Conservation (phyloP, 1,140 invertebrate genomes). For the Drosophila watanabei region DNA sequence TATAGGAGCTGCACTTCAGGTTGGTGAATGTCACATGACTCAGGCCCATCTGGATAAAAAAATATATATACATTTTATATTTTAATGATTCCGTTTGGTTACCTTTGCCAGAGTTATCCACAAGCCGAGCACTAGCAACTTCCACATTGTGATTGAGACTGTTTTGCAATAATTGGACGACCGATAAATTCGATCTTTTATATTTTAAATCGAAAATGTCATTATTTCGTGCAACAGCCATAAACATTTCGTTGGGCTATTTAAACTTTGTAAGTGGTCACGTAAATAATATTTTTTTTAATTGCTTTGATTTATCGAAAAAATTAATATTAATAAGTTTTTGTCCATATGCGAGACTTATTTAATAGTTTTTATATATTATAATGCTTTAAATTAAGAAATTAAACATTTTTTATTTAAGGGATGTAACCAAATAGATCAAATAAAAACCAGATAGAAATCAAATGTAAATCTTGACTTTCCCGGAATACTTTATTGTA, state of each 20-base stretch:
- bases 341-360: background rate
- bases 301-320: background rate
- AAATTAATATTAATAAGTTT: background rate
- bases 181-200: background rate
- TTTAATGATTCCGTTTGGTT: background rate
- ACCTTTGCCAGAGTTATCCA: slow-evolving; percentile 31
- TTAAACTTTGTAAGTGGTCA: slow-evolving; percentile 4
- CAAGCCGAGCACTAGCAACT: slow-evolving; percentile 5
- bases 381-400: background rate
- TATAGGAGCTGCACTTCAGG: slow-evolving; percentile 51
- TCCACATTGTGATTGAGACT: slow-evolving; percentile 24
- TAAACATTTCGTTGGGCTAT: background rate
- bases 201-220: background rate
- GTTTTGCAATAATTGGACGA: background rate
- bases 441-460: background rate
- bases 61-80: background rate
- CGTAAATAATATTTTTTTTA: background rate
- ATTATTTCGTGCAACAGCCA: slow-evolving; percentile 20
- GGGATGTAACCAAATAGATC: background rate
- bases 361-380: background rate
- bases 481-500: background rate
- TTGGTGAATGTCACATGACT: slow-evolving; percentile 51
- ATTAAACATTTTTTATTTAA: background rate
- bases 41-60: slow-evolving; percentile 4
- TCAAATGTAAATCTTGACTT: background rate